phyloP scores from a whole-genome alignment of 2,113 vertebrate species.

The Leuciscus idus region DNA sequence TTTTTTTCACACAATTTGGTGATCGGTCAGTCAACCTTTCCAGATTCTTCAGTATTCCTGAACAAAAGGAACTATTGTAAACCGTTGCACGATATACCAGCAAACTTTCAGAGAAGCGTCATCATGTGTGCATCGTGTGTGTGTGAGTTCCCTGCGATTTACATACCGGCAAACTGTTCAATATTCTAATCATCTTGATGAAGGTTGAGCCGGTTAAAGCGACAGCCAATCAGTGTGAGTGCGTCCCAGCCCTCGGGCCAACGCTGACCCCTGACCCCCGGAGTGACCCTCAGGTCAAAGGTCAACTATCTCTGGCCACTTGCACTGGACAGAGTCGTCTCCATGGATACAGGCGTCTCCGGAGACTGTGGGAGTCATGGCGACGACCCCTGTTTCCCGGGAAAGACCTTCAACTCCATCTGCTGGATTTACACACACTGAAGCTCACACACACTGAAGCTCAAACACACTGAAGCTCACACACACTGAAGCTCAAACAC shows the following conservation, averaged over 20 bases:
- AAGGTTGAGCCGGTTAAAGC: constrained; percentile 72
- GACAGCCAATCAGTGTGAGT: constrained; percentile 79
- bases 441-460: not conserved
- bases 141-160: constrained; percentile 43
- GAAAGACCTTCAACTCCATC: constrained; percentile 41
- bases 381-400: constrained; percentile 28
- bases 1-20: too few relatives aligned
- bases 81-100: not conserved
- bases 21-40: too few relatives aligned
- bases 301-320: constrained; percentile 67
- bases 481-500: not conserved
- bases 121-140: not conserved
- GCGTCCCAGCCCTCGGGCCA: constrained; percentile 70
- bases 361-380: constrained; percentile 55
- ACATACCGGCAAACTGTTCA: constrained; percentile 67
- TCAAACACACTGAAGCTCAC: not conserved
- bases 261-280: constrained; percentile 68
- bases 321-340: constrained; percentile 57
- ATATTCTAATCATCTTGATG: constrained; percentile 76
- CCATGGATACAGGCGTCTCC: constrained; percentile 52
- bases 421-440: constrained; percentile 39
- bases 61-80: not conserved
- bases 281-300: constrained; percentile 68
- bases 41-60: not conserved
- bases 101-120: too few relatives aligned